Evolutionary conservation across 2,113 vertebrate species (phyloP).

Genomic region (Alaudala cheleensis): DNA sequence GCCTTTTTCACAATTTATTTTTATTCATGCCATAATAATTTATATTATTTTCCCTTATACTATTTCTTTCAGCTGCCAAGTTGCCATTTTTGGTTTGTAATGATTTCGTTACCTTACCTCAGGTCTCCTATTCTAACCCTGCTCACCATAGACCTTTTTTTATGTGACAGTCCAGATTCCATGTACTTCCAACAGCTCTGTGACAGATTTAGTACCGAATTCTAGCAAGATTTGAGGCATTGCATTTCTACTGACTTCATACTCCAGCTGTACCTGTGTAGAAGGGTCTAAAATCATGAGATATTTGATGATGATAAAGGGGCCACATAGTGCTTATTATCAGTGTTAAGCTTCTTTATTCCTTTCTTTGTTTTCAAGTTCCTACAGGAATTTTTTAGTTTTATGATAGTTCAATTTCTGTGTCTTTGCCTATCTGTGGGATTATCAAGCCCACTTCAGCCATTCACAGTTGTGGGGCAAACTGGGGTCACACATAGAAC

Average conservation of each 20-base stretch:
- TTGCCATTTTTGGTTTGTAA: neutral
- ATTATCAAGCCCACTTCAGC: neutral
- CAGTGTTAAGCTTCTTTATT: neutral
- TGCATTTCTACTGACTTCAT: neutral
- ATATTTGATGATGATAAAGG: neutral
- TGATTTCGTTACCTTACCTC: neutral
- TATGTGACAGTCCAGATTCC: neutral
- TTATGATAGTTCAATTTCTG: neutral
- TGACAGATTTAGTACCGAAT: neutral
- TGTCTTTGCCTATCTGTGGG: neutral
- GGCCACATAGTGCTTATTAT: neutral
- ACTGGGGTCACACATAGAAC: neutral
- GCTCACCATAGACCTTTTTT: neutral
- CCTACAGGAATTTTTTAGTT: neutral
- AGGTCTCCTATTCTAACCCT: neutral
- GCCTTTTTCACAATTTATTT: neutral
- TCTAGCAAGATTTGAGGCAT: neutral
- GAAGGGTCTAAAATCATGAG: neutral
- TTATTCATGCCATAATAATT: neutral
- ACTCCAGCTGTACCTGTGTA: neutral
- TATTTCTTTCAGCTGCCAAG: neutral
- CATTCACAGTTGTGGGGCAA: neutral
- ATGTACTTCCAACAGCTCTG: neutral
- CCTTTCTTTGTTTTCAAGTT: neutral
- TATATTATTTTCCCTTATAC: neutral